Percentiles rank a stretch among this genome's conserved stretches.
phyloP scores from a whole-genome alignment of 1,140 invertebrate genomes.

The Lepidurus packardi region DNA sequence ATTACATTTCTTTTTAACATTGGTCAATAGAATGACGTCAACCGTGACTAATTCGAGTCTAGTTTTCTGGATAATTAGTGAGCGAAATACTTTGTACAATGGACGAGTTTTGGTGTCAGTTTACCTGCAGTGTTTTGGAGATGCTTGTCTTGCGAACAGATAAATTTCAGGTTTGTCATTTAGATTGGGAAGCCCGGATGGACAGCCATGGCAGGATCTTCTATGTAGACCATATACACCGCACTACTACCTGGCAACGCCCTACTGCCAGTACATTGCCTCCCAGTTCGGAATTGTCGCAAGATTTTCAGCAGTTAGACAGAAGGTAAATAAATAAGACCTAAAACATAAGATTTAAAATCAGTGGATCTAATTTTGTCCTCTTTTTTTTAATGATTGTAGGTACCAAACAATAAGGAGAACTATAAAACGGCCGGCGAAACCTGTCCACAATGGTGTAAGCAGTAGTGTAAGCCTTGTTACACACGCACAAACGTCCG shows the following conservation, averaged over 20 bases:
- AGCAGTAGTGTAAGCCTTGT: slow-evolving; percentile 40
- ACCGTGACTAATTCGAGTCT: no score
- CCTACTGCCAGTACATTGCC: slow-evolving; percentile 56
- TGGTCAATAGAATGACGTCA: no score
- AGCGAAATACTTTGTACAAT: background rate
- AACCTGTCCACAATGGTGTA: slow-evolving; percentile 57
- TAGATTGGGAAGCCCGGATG: slow-evolving; percentile 78
- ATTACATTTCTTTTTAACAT: no score
- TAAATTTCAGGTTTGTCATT: background rate
- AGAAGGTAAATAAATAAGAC: slow-evolving; percentile 51
- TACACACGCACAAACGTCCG: slow-evolving; percentile 42
- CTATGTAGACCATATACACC: slow-evolving; percentile 84
- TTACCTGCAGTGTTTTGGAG: slow-evolving; percentile 49
- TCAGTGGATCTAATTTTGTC: background rate
- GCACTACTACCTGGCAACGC: slow-evolving; percentile 87
- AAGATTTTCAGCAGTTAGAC: slow-evolving; percentile 62
- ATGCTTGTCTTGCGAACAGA: slow-evolving; percentile 11
- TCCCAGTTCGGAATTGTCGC: slow-evolving; percentile 37
- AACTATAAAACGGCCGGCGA: slow-evolving; percentile 61
- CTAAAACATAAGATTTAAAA: no score
- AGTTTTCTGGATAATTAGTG: background rate
- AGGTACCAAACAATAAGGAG: slow-evolving; percentile 79
- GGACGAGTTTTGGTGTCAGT: slow-evolving; percentile 39
- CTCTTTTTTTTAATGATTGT: background rate
- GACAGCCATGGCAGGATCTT: slow-evolving; percentile 87